Base-by-base conservation (phyloP, 2,113 vertebrate genomes). In the Toxostoma redivivum region DNA sequence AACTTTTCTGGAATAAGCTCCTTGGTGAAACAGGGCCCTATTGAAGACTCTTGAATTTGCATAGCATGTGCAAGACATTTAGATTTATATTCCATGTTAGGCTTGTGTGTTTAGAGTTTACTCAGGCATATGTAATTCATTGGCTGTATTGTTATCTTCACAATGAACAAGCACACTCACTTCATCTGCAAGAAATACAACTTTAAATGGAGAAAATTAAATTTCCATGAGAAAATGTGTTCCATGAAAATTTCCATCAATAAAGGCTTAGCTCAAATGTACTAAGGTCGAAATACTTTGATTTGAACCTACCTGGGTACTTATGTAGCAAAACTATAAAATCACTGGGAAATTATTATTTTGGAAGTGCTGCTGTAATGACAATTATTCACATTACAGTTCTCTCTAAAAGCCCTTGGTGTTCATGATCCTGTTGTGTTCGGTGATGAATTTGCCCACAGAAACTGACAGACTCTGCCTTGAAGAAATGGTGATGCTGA, bases 141-240 rank as follows among this genome's bases (percentile, higher is more conserved):
- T 88, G 57, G 61, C 84, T 90, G 91, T 77, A 93, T 97, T 96
- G 95, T 98, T 95, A 80, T 95, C 74, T 92, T 93, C 88, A 74
- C 80, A 94, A 84, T 86, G 90, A 79, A 97, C 31, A 96, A 93
- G 92, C 20, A 61, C 80, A 45, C 61, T 90, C 92, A 91, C 53
- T 94, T 96, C 90, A 86, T 88, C 67, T 92, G 82, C 60, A 78
- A 94, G 88, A 97, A 97, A 93, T 42, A 92, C 76, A 74, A 38
- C 61, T 83, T 86, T 74, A 74, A 95, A 93, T 69, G 86, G 53
- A 96, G 93, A 96, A 96, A 96, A 96, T 97, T 94, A 81, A 94
- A 88, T 96, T 95, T 96, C 95, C 95, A 94, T 40, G 72, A 92
- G 58, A 90, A 95, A 90, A 94, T 4, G 56, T 86, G 82, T 88